A percentile compares a stretch with the other conserved stretches of the same genome.
phyloP scores from a whole-genome alignment of 2,113 vertebrate genomes.

The Neolamprologus tretocephalus region DNA sequence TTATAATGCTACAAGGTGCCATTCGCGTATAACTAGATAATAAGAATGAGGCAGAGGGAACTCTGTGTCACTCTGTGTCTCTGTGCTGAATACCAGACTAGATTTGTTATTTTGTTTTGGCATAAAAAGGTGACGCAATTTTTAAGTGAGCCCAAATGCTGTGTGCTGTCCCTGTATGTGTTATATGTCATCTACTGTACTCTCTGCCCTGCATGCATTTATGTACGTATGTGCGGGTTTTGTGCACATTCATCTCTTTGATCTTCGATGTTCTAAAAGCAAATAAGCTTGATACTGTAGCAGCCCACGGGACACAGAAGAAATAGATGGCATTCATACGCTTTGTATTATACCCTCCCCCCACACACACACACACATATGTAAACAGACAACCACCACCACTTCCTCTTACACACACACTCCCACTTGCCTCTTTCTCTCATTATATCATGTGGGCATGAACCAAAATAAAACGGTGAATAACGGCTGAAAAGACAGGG shows the following conservation, averaged over 20 bases:
- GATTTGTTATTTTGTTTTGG: neutral
- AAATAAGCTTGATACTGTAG: slow-evolving; percentile 38
- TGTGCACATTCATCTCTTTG: slow-evolving; percentile 32
- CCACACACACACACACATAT: neutral
- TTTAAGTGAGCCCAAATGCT: neutral
- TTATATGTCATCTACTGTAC: neutral
- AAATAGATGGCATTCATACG: slow-evolving; percentile 60
- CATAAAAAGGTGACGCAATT: neutral
- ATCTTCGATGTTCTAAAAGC: slow-evolving; percentile 44
- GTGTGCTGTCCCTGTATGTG: neutral
- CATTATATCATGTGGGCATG: slow-evolving; percentile 49
- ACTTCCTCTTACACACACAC: slow-evolving; percentile 15
- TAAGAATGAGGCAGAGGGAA: neutral
- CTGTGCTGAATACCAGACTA: neutral
- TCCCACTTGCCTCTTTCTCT: slow-evolving; percentile 39
- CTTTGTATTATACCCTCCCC: slow-evolving; percentile 3
- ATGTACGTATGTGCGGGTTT: neutral
- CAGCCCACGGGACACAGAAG: slow-evolving; percentile 53
- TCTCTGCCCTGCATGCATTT: neutral
- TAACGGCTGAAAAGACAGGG: slow-evolving; percentile 9
- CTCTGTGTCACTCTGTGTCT: neutral
- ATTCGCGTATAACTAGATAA: neutral
- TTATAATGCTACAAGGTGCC: neutral
- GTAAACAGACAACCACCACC: neutral
- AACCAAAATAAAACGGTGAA: slow-evolving; percentile 58